Evolutionary conservation across 92 coral and sea anemone genomes (phyloP), one percentile per base, ranked within the genome.

Genomic region (Blastomussa wellsi): DNA sequence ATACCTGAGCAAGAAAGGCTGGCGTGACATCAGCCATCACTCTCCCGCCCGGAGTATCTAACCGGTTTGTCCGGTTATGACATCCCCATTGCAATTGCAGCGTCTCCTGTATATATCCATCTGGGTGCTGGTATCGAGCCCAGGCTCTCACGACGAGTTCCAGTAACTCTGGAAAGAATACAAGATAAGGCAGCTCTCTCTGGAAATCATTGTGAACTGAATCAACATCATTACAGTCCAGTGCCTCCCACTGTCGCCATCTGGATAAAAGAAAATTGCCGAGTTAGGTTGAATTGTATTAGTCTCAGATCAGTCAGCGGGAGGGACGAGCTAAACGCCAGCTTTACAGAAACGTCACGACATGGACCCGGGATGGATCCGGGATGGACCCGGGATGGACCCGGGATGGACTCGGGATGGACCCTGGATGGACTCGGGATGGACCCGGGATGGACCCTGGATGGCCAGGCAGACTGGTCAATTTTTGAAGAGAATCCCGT

Each of bases 171-270:
- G 98, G 98, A 72, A 90, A 94, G 90, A 92, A 94, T 22, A 94
- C 19, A 3, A 92, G 77, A 71, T 94, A 94, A 10, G 98, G 98
- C 4, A 94, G 82, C 66, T 92, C 98, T 53, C 98, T 89, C 79
- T 94, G 98, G 74, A 94, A 94, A 77, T 94, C 98, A 82, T 94
- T 94, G 79, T 94, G 98, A 36, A 94, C 95, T 51, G 98, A 94
- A 78, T 94, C 95, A 19, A 94, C 84, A 72, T 94, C 98, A 90
- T 94, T 94, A 57, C 98, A 94, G 84, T 94, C 98, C 71, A 92
- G 79, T 47, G 98, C 93, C 70, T 94, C 98, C 98, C 98, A 94
- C 79, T 94, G 98, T 4, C 98, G 90, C 98, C 98, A 94, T 32
- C 98, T 83, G 47, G 66, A 31, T 20, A 8, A n/a, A n/a, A 13